Base-by-base conservation (phyloP, 1,140 invertebrate genomes). In the Bombus breviceps region DNA sequence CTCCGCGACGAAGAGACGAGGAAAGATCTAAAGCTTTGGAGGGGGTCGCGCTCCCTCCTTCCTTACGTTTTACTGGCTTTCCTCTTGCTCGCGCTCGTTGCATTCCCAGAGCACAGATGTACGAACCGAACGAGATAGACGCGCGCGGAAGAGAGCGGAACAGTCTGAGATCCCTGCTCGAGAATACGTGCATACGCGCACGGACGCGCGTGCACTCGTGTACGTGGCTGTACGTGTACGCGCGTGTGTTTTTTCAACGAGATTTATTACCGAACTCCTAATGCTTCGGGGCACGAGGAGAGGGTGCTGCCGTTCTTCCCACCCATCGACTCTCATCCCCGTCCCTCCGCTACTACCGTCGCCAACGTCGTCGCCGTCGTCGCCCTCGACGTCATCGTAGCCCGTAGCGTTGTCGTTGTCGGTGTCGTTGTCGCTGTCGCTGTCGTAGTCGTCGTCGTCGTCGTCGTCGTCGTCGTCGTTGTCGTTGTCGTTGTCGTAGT, bases 261-360 rank as follows among this genome's bases (percentile, higher is more conserved):
- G 94, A 94, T 95, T 95, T 95, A 95, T 94, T 93, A 93, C 94
- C 94, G 91, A 94, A 94, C 93, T 94, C 92, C 91, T 93, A 92
- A 93, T 92, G 93, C 92, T 92, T 89, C 86, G 79, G 88, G 88
- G 83, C 85, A 86, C 75, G 91, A 77, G 90, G 85, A 88, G 85
- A 85, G 89, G 89, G 79, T 81, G 87, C 72, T 81, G 81, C 71
- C 85, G 79, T 71, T 59, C 53, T 81, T 84, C 83, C 80, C 75
- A 59, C 71, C 77, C 81, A 69, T 41, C 62, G 76, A 43, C 77
- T 64, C 59, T 77, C 75, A 43, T 74, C 80, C 88, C n/a, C 53
- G 57, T 43, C 18, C 86, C 66, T 34, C 32, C 66, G 37, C 18
- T 43, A 59, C 53, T 71, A 53, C 22, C 83, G 80, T 77, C 85